Evolutionary conservation across 1,140 invertebrate species (phyloP).

Genomic region (Calliopsis andreniformis): DNA sequence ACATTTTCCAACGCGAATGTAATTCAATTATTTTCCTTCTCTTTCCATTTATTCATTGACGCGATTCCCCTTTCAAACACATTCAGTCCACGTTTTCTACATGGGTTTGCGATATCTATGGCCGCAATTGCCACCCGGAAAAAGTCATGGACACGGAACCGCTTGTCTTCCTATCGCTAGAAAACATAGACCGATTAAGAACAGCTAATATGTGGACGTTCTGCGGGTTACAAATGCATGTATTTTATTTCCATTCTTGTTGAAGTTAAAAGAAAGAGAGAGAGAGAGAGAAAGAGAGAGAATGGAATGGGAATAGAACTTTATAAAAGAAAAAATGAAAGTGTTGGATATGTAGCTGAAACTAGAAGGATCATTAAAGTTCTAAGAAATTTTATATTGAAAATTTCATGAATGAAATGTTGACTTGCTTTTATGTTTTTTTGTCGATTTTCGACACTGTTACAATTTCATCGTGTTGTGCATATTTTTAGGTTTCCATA

Average conservation of each 20-base stretch:
- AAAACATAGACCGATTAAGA: neutral
- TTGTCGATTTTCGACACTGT: neutral
- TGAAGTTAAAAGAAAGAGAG: neutral
- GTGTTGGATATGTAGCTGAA: neutral
- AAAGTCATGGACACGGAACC: constrained; percentile 6
- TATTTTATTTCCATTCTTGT: constrained; percentile 3
- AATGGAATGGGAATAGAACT: neutral
- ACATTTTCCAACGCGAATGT: too few species aligned
- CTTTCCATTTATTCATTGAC: too few species aligned
- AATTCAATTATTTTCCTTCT: too few species aligned
- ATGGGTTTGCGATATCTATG: neutral
- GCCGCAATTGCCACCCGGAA: constrained; percentile 12
- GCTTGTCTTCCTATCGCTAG: neutral
- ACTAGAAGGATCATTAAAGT: neutral
- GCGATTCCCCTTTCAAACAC: neutral
- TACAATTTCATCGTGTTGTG: neutral
- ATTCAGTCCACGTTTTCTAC: neutral
- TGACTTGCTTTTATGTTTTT: too few species aligned
- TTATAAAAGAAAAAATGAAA: neutral
- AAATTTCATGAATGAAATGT: too few species aligned
- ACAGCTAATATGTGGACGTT: neutral
- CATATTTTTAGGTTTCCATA: too few species aligned
- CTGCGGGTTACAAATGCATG: neutral
- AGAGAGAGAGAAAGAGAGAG: too few species aligned
- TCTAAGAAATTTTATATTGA: too few species aligned